phyloP scores from a whole-genome alignment of 1,140 invertebrate genomes.

The Tetranychus urticae region DNA sequence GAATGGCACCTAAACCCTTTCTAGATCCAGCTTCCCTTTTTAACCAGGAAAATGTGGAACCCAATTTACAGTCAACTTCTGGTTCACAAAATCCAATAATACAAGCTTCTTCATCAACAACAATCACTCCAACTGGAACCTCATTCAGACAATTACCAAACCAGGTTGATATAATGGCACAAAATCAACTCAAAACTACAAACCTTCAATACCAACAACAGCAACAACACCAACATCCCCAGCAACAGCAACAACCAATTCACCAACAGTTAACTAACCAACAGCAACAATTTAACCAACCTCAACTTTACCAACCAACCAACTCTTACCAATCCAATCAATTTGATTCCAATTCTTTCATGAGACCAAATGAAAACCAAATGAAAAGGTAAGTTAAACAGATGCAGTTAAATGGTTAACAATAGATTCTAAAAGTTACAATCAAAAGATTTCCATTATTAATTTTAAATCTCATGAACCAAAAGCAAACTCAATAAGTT shows the following conservation, averaged over 20 bases:
- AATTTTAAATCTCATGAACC: too few relatives aligned
- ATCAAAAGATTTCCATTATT: too few relatives aligned
- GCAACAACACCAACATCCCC: neutral
- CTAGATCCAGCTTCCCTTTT: too few relatives aligned
- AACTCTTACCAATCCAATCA: too few relatives aligned
- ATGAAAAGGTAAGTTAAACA: slow-evolving; percentile 26
- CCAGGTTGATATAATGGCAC: neutral
- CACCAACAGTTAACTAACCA: neutral
- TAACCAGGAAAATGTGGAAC: too few relatives aligned
- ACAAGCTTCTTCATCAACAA: neutral
- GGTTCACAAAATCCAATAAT: too few relatives aligned
- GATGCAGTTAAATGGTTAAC: slow-evolving; percentile 22
- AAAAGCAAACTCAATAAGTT: too few relatives aligned
- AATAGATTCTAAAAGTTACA: too few relatives aligned
- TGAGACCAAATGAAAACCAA: neutral
- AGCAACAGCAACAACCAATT: neutral
- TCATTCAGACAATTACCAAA: too few relatives aligned
- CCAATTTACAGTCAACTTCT: too few relatives aligned
- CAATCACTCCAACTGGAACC: neutral
- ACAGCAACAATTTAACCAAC: slow-evolving; percentile 1
- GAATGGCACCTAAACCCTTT: too few relatives aligned
- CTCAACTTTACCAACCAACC: neutral
- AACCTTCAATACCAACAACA: slow-evolving; percentile 6
- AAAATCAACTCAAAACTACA: neutral
- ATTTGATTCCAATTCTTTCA: neutral